These are phyloP conservation scores for Oxyteleia sp. DNA, from an alignment of 2,888 invertebrate species.

Conservation along the genomic window DNA sequence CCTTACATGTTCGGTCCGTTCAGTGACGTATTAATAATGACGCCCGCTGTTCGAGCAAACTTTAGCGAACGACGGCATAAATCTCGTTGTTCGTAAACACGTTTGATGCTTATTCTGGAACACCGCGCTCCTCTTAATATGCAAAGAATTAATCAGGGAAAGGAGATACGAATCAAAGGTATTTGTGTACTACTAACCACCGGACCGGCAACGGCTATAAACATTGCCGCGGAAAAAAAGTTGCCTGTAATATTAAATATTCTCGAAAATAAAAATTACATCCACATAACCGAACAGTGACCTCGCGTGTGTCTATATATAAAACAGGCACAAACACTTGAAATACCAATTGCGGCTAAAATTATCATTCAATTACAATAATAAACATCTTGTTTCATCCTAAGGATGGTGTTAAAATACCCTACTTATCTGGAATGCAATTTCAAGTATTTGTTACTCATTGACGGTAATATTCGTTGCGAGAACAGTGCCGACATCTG, in stretches of 20 bases:
- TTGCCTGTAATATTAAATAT: constrained; percentile 16
- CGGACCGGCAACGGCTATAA: constrained; percentile 29
- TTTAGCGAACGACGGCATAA: constrained; percentile 54
- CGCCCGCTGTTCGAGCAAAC: constrained; percentile 45
- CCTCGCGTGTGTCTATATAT: constrained; percentile 40
- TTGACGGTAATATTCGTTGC: constrained; percentile 7
- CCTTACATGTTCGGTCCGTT: constrained; percentile 46
- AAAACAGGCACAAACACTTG: constrained; percentile 28
- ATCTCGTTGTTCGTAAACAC: constrained; percentile 55
- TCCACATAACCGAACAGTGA: constrained; percentile 58
- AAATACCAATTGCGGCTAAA: constrained; percentile 41
- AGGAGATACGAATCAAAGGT: constrained; percentile 50
- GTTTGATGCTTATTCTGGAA: constrained; percentile 59
- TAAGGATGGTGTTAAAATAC: constrained; percentile 46
- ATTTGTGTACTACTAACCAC: constrained; percentile 34
- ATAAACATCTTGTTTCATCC: constrained; percentile 48
- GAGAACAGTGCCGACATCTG: constrained; percentile 20
- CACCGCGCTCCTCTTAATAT: constrained; percentile 48
- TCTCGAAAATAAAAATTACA: no score
- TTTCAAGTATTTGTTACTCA: constrained; percentile 43
- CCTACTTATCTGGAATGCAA: constrained; percentile 55
- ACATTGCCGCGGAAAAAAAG: constrained; percentile 19
- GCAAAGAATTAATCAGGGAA: constrained; percentile 59
- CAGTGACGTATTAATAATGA: constrained; percentile 64
- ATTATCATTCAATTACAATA: constrained; percentile 63